A percentile compares a stretch with the other conserved stretches of the same genome.
These are phyloP conservation scores for Chloropsis cyanopogon DNA, from an alignment of 2,113 vertebrate species.

Conservation along the genomic window DNA sequence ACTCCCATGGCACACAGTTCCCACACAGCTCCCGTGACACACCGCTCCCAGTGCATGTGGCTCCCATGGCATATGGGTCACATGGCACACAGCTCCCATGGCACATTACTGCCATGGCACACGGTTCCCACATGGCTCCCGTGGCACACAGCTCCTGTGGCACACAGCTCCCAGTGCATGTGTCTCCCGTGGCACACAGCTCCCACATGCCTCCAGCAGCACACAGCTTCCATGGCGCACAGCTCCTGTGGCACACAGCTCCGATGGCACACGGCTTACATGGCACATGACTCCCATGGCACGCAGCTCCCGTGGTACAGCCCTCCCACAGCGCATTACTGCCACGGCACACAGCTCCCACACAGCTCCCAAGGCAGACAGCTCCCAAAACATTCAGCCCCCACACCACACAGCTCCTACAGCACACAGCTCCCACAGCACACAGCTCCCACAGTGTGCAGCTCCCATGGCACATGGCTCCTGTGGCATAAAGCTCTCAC, in stretches of 20 bases:
- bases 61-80: background rate
- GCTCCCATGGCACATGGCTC: fast-evolving
- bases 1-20: fast-evolving
- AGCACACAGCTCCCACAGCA: too few species aligned
- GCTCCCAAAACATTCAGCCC: too few species aligned
- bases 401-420: too few species aligned
- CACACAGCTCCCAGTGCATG: too few species aligned
- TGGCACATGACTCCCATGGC: too few species aligned
- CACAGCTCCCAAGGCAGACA: fast-evolving
- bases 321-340: background rate
- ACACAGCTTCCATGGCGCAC: background rate
- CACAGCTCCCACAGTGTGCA: fast-evolving
- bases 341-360: background rate
- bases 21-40: fast-evolving
- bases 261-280: fast-evolving
- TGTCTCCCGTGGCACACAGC: background rate
- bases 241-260: background rate
- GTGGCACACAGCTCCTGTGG: background rate
- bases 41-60: too few species aligned
- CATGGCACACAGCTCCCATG: fast-evolving
- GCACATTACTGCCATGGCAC: fast-evolving
- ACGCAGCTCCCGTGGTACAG: background rate
- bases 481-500: too few species aligned
- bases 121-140: fast-evolving
- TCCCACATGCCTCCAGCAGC: background rate